A percentile compares a stretch with the other conserved stretches of the same genome.
Evolutionary conservation across 2,113 vertebrate genomes (phyloP).

Genomic region (Neolamprologus cancellatus): DNA sequence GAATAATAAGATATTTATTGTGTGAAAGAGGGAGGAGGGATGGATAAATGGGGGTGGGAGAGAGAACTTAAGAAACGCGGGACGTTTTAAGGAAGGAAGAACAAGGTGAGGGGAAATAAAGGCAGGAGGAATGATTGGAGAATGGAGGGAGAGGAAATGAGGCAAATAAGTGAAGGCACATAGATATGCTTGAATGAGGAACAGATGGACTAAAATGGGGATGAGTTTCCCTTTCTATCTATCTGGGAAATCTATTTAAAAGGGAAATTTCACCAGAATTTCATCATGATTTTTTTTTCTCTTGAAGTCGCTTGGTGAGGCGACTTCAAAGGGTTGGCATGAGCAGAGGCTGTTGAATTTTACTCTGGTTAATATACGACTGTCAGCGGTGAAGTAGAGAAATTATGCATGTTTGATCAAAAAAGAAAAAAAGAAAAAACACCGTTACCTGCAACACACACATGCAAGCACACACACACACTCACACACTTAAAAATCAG

Average conservation of each 20-base stretch:
- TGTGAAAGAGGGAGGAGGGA: background rate
- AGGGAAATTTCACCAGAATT: conserved; percentile 49
- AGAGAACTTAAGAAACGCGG: background rate
- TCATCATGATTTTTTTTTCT: conserved; percentile 33
- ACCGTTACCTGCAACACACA: conserved; percentile 28
- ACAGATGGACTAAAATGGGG: background rate
- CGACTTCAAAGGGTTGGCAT: conserved; percentile 43
- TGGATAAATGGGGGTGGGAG: background rate
- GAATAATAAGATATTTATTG: conserved; percentile 11
- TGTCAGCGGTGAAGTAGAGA: conserved; percentile 41
- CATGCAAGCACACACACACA: conserved; percentile 15
- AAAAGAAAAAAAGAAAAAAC: conserved; percentile 1
- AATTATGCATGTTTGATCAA: conserved; percentile 63
- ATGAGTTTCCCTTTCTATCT: conserved; percentile 1
- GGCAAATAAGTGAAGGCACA: background rate
- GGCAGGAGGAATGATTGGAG: background rate
- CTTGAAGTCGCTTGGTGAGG: background rate
- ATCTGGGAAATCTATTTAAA: conserved; percentile 20
- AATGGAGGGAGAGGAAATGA: background rate
- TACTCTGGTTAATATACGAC: conserved; percentile 40
- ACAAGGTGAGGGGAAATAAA: background rate
- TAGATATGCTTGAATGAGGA: background rate
- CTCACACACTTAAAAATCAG: background rate
- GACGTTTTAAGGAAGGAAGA: background rate
- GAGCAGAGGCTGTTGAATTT: conserved; percentile 49